Evolutionary conservation across 1,140 invertebrate genomes (phyloP).

Genomic region (Drosophila sucinea): DNA sequence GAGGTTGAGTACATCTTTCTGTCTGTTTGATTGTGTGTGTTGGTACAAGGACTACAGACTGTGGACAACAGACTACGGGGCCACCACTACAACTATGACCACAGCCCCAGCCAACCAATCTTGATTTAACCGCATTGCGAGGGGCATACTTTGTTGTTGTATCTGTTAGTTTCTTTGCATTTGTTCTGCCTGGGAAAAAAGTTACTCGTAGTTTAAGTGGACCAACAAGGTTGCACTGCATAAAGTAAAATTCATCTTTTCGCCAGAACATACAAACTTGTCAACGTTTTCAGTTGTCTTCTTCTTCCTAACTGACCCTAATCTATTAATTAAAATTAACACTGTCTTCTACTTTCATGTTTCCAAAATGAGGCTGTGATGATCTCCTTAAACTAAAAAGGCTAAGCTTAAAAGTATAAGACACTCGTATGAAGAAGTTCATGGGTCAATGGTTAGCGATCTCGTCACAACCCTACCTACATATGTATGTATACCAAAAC

Average conservation of each 20-base stretch:
- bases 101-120: slow-evolving; percentile 19
- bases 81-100: not conserved
- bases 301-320: not conserved
- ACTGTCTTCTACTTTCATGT: not conserved
- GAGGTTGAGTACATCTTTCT: slow-evolving; percentile 20
- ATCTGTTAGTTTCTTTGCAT: not conserved
- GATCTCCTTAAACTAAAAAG: too few relatives aligned
- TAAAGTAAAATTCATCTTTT: not conserved
- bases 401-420: too few relatives aligned
- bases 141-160: not conserved
- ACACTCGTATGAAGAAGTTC: too few relatives aligned
- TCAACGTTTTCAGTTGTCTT: not conserved
- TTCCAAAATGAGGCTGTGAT: too few relatives aligned
- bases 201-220: not conserved
- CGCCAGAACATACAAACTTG: not conserved
- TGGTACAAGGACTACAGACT: slow-evolving; percentile 31
- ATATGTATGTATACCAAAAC: too few relatives aligned
- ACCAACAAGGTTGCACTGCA: not conserved
- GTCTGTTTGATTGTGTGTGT: slow-evolving; percentile 31
- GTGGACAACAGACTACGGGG: not conserved
- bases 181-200: not conserved
- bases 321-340: not conserved
- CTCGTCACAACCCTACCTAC: too few relatives aligned
- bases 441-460: too few relatives aligned
- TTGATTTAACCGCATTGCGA: slow-evolving; percentile 40